A percentile compares a stretch with the other conserved stretches of the same genome.
Conservation (phyloP, 2,888 invertebrate species). For the Andrena trimmerana region DNA sequence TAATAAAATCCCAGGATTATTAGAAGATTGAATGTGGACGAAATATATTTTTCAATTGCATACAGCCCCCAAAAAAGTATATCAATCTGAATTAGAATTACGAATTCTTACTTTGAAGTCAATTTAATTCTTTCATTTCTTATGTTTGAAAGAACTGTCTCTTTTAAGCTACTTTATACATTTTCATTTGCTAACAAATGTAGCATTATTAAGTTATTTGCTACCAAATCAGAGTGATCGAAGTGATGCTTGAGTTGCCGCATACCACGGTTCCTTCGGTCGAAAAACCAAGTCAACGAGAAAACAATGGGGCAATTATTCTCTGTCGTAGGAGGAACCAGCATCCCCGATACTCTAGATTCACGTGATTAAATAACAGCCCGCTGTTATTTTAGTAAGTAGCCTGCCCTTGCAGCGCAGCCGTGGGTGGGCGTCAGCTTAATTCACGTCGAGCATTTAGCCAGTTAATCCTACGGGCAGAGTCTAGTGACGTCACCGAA, state of each 20-base stretch:
- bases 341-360: conserved; percentile 13
- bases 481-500: conserved; percentile 76
- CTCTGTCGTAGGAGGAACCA: neutral
- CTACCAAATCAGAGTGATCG: no score
- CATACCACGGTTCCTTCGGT: neutral
- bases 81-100: no score
- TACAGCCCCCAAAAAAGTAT: no score
- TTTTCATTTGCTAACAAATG: no score
- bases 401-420: conserved; percentile 67
- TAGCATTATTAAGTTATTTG: no score
- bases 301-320: conserved; percentile 26
- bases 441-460: conserved; percentile 79
- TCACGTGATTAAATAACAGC: conserved; percentile 62
- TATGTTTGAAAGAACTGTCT: no score
- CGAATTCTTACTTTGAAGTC: no score
- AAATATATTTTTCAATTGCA: no score
- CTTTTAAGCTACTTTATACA: no score
- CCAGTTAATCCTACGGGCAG: conserved; percentile 76
- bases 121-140: no score
- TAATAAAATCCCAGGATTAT: no score
- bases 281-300: neutral
- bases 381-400: conserved; percentile 81
- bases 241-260: neutral
- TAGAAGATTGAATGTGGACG: no score
- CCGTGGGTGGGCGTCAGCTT: conserved; percentile 76